Conservation (phyloP, 2,113 vertebrate genomes). For the Eurystomus gularis region DNA sequence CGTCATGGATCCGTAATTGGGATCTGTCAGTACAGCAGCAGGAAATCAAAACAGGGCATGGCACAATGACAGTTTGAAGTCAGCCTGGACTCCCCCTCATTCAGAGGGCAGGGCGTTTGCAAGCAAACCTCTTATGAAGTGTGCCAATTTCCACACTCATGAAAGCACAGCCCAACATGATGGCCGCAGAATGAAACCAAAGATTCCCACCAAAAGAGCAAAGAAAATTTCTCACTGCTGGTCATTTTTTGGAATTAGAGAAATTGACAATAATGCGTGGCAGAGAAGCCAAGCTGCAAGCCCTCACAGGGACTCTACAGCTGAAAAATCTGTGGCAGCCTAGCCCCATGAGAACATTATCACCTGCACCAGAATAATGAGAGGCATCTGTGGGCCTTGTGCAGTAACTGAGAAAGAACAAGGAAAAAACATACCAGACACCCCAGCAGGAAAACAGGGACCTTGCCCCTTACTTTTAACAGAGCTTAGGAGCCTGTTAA, state of each 20-base stretch:
- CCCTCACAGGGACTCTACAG: too few relatives aligned
- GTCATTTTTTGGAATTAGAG: neutral
- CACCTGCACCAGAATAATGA: neutral
- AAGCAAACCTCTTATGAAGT: neutral
- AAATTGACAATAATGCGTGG: neutral
- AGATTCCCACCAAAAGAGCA: neutral
- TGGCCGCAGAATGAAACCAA: neutral
- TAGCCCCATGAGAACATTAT: neutral
- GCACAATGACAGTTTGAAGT: neutral
- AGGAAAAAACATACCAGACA: neutral
- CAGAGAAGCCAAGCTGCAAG: neutral
- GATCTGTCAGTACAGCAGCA: neutral
- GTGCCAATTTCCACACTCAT: neutral
- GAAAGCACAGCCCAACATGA: neutral
- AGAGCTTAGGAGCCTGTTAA: neutral
- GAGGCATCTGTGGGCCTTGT: neutral
- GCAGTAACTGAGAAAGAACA: neutral
- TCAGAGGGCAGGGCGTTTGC: neutral
- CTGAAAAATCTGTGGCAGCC: neutral
- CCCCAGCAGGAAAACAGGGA: neutral
- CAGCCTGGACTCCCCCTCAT: neutral
- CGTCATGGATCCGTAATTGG: neutral
- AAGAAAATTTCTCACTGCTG: neutral
- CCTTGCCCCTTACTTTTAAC: neutral
- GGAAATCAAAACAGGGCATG: neutral